phyloP scores from a whole-genome alignment of 1,140 invertebrate genomes.

The Phymastichus coffea region DNA sequence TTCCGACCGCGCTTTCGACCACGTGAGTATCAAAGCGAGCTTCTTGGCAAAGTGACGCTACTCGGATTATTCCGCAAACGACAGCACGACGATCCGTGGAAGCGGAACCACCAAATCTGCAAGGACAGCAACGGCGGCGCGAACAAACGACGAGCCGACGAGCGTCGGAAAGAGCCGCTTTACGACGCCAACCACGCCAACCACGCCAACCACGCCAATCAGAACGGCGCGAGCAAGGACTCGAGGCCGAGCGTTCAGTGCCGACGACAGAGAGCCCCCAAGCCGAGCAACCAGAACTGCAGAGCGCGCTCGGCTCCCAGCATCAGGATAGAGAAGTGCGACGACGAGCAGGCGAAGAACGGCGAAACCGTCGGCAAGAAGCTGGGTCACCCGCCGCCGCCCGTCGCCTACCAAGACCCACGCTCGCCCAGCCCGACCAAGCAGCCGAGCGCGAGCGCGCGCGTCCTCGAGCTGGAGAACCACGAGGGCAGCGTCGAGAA shows the following conservation, averaged over 20 bases:
- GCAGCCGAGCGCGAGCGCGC: constrained; percentile 13
- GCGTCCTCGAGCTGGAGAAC: constrained; percentile 47
- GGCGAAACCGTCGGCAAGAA: constrained; percentile 27
- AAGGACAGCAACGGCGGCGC: not conserved
- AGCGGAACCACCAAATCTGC: not conserved
- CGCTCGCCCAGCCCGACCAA: constrained; percentile 39
- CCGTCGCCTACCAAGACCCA: constrained; percentile 52
- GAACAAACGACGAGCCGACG: not conserved
- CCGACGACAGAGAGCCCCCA: not conserved
- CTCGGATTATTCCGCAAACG: no score
- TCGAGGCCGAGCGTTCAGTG: not conserved
- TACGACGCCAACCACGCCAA: not conserved
- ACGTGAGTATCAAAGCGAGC: not conserved
- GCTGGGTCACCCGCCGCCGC: constrained; percentile 34
- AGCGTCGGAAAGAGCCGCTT: no score
- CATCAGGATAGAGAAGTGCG: constrained; percentile 39
- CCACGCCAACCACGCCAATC: not conserved
- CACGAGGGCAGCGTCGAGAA: constrained; percentile 34
- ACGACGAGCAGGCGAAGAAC: constrained; percentile 29
- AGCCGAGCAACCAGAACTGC: constrained; percentile 1
- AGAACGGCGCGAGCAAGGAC: not conserved
- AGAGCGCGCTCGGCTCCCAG: constrained; percentile 51
- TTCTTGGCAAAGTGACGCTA: no score
- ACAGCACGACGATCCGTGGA: not conserved
- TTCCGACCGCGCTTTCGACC: constrained; percentile 14